Evolutionary conservation across 2,888 invertebrate species (phyloP).

Genomic region (Calameuta idolon): DNA sequence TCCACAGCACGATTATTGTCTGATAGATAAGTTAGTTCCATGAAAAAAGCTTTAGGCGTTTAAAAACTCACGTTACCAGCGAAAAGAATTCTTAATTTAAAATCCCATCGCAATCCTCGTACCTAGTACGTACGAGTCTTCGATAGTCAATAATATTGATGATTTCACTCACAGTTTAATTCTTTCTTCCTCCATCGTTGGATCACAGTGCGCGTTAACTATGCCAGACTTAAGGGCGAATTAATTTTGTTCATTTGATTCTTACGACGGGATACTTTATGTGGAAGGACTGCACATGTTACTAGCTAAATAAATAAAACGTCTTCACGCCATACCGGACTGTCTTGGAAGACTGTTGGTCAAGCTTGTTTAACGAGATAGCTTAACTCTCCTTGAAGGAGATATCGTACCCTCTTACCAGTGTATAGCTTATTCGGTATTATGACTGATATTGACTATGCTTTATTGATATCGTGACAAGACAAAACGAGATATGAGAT

Average conservation of each 20-base stretch:
- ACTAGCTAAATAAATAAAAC: slow-evolving; percentile 53
- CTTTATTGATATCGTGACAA: slow-evolving; percentile 18
- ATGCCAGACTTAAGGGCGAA: slow-evolving; percentile 22
- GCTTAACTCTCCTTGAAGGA: slow-evolving; percentile 41
- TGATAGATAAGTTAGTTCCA: not conserved
- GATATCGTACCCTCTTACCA: slow-evolving; percentile 13
- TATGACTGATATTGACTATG: not conserved
- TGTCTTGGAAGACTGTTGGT: slow-evolving; percentile 39
- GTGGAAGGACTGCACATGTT: slow-evolving; percentile 43
- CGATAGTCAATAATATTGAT: not conserved
- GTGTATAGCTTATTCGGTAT: not conserved
- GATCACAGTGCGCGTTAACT: not conserved
- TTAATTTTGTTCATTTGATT: slow-evolving; percentile 24
- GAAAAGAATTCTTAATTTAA: not conserved
- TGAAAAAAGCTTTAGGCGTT: not conserved
- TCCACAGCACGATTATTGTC: not conserved
- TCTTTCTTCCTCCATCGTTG: slow-evolving; percentile 59
- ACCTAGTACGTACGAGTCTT: not conserved
- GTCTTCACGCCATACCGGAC: not conserved
- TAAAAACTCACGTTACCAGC: too few relatives aligned
- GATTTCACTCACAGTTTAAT: slow-evolving; percentile 57
- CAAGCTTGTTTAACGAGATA: slow-evolving; percentile 51
- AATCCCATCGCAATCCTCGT: too few relatives aligned
- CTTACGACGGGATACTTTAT: slow-evolving; percentile 20
- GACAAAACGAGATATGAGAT: slow-evolving; percentile 29